Evolutionary conservation across 1,140 invertebrate species (phyloP), one percentile per base, ranked within the genome.

Genomic region (Drosophila busckii): DNA sequence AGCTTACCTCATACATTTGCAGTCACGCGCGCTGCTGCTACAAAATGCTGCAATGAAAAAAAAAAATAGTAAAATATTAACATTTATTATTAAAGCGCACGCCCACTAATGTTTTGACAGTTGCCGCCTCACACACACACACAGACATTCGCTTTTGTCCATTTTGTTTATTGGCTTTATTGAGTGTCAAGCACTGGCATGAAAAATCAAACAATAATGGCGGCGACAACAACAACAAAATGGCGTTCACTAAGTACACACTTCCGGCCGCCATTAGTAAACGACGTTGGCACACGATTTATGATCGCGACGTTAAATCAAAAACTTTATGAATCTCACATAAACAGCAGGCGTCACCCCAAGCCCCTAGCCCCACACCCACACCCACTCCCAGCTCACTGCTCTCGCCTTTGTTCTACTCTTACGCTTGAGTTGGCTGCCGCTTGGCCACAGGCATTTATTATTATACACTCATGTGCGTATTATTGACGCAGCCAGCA

Each of bases 401-500:
- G n/a, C 6, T 13, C n/a, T 12, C 7, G 3, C 6, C 9, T 6
- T 22, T 4, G n/a, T 6, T 9, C 42, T 31, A 4, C 31, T n/a
- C n/a, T n/a, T n/a, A n/a, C n/a, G n/a, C n/a, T n/a, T n/a, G n/a
- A n/a, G 25, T 9, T 9, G 25, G 10, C n/a, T 9, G 2, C n/a
- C 22, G 20, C 17, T 52, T 12, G 5, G 15, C 26, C 34, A 9
- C 37, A 58, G n/a, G 19, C 53, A 23, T 46, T 46, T 28, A 48
- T 17, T 35, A 52, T 48, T 54, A 48, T 38, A 64, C 50, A 75
- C 58, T 76, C 64, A 42, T 75, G 70, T 76, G 15, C 60, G 34
- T 70, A 76, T 76, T 70, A 78, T 76, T 61, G 70, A 76, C 65
- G 70, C 60, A 55, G 53, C 62, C 65, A 65, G 40, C 70, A 76